Percentiles rank a stretch among this genome's conserved stretches.
These are phyloP conservation scores for Drosophila willistoni DNA, from an alignment of 1,140 invertebrate genomes.

Conservation along the genomic window DNA sequence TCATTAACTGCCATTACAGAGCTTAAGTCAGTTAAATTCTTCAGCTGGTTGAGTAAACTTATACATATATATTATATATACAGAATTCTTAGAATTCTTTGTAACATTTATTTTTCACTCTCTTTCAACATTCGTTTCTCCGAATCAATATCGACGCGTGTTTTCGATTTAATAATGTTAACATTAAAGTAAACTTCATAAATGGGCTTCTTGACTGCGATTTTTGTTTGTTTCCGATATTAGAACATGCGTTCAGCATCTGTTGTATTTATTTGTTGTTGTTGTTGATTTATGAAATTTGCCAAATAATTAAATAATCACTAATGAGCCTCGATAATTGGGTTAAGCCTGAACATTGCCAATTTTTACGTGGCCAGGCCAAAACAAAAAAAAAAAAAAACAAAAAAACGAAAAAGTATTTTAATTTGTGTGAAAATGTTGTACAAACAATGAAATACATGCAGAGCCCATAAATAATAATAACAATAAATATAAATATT, in stretches of 20 bases:
- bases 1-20: too few species aligned
- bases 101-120: not conserved
- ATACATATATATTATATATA: too few species aligned
- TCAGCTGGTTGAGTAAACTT: not conserved
- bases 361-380: conserved; percentile 45
- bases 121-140: not conserved
- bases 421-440: conserved; percentile 82
- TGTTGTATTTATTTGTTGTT: conserved; percentile 10
- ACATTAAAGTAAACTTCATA: conserved; percentile 21
- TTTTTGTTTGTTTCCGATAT: conserved; percentile 57
- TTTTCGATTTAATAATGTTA: conserved; percentile 22
- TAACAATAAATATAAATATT: conserved; percentile 76
- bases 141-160: conserved; percentile 27
- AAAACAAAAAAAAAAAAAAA: conserved; percentile 50
- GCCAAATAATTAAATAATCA: conserved; percentile 75
- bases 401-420: conserved; percentile 64
- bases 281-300: conserved; percentile 42
- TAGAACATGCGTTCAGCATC: conserved; percentile 54
- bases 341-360: conserved; percentile 59
- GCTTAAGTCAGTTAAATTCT: not conserved
- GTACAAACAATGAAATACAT: conserved; percentile 71
- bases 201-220: conserved; percentile 31
- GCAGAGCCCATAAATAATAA: conserved; percentile 70
- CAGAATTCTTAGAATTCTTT: not conserved
- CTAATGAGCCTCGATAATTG: conserved; percentile 75